These are phyloP conservation scores for Capitulum mitella DNA, from an alignment of 2,888 invertebrate genomes.

Conservation along the genomic window DNA sequence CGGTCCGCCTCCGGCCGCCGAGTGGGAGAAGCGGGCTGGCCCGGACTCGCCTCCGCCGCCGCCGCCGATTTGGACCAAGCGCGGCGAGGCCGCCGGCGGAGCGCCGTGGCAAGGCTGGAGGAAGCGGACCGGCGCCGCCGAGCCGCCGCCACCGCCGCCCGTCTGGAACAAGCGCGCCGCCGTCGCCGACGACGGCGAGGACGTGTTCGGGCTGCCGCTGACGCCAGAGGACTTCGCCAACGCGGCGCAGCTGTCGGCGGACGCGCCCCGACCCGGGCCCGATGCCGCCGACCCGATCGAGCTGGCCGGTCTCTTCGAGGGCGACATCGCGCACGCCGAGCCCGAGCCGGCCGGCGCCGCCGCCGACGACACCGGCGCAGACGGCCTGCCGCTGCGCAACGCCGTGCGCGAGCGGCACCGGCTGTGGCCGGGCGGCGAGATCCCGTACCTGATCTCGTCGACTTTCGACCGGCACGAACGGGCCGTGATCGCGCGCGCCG, in stretches of 20 bases:
- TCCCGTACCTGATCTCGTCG: slow-evolving; percentile 36
- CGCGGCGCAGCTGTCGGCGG: slow-evolving; percentile 35
- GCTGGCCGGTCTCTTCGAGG: slow-evolving; percentile 39
- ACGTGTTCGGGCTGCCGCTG: slow-evolving; percentile 36
- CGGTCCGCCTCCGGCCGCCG: neutral
- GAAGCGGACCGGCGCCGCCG: too few relatives aligned
- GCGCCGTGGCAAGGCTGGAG: too few relatives aligned
- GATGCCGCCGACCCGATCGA: slow-evolving; percentile 36
- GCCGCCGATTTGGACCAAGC: neutral
- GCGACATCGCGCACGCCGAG: slow-evolving; percentile 37
- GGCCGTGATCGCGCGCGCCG: slow-evolving; percentile 33
- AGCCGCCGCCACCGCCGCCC: neutral
- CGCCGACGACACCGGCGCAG: neutral
- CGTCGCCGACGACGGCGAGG: neutral
- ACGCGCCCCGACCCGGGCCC: neutral
- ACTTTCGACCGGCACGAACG: slow-evolving; percentile 29
- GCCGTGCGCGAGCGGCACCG: neutral
- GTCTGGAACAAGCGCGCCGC: neutral
- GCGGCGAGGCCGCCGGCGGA: too few relatives aligned
- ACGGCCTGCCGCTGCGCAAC: neutral
- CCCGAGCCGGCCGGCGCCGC: too few relatives aligned
- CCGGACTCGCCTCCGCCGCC: neutral
- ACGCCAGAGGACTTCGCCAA: slow-evolving; percentile 40
- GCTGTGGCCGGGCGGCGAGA: slow-evolving; percentile 35
- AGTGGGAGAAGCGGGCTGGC: neutral